Base-by-base conservation (phyloP, 1,140 invertebrate genomes). In the Drosophila bocqueti region DNA sequence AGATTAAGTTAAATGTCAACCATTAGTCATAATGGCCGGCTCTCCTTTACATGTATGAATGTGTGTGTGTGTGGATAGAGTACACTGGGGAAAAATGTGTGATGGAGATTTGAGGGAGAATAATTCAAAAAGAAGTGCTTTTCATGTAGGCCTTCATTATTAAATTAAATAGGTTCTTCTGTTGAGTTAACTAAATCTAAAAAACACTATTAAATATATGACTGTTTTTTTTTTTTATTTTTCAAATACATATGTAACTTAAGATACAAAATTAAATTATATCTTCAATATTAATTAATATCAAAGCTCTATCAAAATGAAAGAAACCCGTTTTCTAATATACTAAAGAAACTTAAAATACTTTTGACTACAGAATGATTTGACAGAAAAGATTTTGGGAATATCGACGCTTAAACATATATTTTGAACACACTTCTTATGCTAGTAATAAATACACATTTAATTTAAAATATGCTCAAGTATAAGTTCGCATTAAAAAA, bases 1-100 rank as follows among this genome's bases (percentile, higher is more conserved):
- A 90, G 85, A 90, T 90, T 90, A 90, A 85, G 85, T 85, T 90
- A 90, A 90, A 90, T 90, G 85, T 90, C 85, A 90, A 90, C 86
- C 85, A 90, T 90, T 90, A 90, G 85, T 90, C 85, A 90, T 90
- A 90, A 90, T 90, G 85, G 85, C 73, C 84, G 83, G 74, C 65
- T 82, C 81, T 81, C 79, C 82, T 63, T 62, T 65, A 52, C 68
- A 45, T 50, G 46, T 18, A 38, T 42, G 38, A 13, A 10, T 52
- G 63, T 24, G 63, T 42, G 66, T 63, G 61, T 61, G 65, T 65
- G 63, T 31, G 59, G 2, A 16, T 10, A n/a, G 34, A 15, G 9
- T 34, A 36, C 67, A 68, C 49, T 16, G 63, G 15, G 11, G 26
- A 7, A 34, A 65, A 61, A n/a, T 29, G 1, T 42, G 26, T n/a